phyloP scores from a whole-genome alignment of 2,113 vertebrate species.

The Bostrychus sinensis region DNA sequence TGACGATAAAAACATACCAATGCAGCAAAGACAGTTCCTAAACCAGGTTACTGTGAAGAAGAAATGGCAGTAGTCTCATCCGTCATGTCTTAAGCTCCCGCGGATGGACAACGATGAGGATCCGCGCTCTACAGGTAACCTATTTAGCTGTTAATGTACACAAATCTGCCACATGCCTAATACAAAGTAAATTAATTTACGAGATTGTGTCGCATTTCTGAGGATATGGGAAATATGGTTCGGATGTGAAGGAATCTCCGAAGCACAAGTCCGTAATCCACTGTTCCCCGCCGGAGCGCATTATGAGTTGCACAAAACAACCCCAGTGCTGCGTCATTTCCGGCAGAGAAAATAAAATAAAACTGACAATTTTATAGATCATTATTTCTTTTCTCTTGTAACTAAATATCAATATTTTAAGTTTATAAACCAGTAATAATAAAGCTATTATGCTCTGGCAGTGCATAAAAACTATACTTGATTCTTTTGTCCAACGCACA shows the following conservation, averaged over 20 bases:
- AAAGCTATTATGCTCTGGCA: no score
- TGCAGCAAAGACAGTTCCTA: conserved; percentile 15
- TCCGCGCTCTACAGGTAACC: conserved; percentile 16
- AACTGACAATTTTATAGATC: no score
- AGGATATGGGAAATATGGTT: background rate
- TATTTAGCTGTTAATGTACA: conserved; percentile 13
- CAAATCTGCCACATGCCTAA: background rate
- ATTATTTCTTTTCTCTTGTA: no score
- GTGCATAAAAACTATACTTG: no score
- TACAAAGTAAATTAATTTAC: background rate
- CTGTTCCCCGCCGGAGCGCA: conserved; percentile 45
- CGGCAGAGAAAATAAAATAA: no score
- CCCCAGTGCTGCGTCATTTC: conserved; percentile 35
- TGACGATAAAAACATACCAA: conserved; percentile 48
- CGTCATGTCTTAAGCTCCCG: conserved; percentile 45
- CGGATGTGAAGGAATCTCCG: background rate
- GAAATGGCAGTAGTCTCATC: conserved; percentile 19
- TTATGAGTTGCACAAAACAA: conserved; percentile 56
- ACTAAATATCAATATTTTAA: no score
- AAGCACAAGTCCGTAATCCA: background rate
- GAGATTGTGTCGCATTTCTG: background rate
- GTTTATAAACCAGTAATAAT: no score
- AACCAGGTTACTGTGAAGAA: conserved; percentile 28
- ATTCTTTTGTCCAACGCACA: no score
- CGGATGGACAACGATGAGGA: conserved; percentile 4